Base-by-base conservation (phyloP, 2,888 invertebrate species). In the Apodemia mormo region DNA sequence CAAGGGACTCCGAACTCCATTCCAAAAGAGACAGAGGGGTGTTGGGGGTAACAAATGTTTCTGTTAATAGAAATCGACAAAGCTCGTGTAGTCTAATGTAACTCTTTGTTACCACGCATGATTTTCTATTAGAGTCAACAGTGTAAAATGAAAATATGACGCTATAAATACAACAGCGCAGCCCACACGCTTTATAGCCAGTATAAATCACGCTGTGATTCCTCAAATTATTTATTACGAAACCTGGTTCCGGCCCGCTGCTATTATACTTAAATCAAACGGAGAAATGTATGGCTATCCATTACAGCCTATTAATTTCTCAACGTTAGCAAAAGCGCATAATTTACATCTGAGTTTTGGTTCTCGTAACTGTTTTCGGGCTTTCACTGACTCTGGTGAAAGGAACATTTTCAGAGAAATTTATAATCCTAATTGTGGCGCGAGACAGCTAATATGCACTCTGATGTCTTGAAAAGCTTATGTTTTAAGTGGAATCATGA, bases 151-250 rank as follows among this genome's bases (percentile, higher is more conserved):
- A 68, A 69, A 71, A 72, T 74, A 61, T 30, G 58, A 33, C 71
- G 74, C 72, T 73, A 79, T 80, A 78, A 79, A 77, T 78, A 79
- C 73, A 75, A 74, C 72, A 69, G 71, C 70, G 71, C 72, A 70
- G 72, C 74, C 58, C 33, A 58, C 58, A 58, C 76, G 74, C 76
- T 77, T 80, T 78, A 80, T 78, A 75, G 77, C 72, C 70, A 56
- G 14, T 73, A 79, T 81, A 80, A 80, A 80, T 81, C 78, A 76
- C 37, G 66, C 68, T 75, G 76, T 78, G 78, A 79, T 81, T 78
- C 76, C 76, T 76, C 75, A 78, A 79, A 79, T 80, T 79, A 78
- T 80, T 79, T 80, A 80, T 77, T 77, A 77, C 76, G 72, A 71
- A 74, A 76, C 76, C 77, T 76, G 75, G 69, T 70, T 75, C 73